phyloP scores from a whole-genome alignment of 1,140 invertebrate genomes.

The Leptopilina clavipes region DNA sequence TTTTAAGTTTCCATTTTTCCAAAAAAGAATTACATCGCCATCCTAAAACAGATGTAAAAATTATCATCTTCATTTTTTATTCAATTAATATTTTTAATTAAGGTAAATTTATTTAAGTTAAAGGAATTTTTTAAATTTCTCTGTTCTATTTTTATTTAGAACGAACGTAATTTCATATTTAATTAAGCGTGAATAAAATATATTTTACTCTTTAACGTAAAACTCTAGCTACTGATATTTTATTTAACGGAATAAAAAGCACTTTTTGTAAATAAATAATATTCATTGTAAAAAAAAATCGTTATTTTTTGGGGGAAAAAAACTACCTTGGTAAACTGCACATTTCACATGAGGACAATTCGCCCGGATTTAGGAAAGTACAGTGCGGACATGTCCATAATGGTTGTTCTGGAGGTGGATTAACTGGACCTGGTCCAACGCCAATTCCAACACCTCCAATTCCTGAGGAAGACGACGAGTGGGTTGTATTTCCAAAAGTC shows the following conservation, averaged over 20 bases:
- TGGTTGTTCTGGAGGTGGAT: slow-evolving; percentile 64
- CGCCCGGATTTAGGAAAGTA: slow-evolving; percentile 91
- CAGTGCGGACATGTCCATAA: slow-evolving; percentile 95
- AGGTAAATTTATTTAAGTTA: no score
- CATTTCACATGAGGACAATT: slow-evolving; percentile 89
- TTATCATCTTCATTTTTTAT: not conserved
- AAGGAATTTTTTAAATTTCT: no score
- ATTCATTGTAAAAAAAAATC: slow-evolving; percentile 21
- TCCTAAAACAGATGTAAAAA: slow-evolving; percentile 47
- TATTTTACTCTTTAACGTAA: no score
- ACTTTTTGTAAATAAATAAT: not conserved
- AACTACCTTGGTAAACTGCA: slow-evolving; percentile 88
- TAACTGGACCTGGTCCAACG: slow-evolving; percentile 59
- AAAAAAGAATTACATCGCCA: slow-evolving; percentile 49
- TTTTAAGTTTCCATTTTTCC: slow-evolving; percentile 28
- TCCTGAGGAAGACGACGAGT: slow-evolving; percentile 56
- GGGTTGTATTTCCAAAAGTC: slow-evolving; percentile 58
- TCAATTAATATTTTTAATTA: not conserved
- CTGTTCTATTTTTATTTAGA: no score
- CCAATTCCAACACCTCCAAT: slow-evolving; percentile 56
- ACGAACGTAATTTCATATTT: no score
- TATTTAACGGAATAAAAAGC: no score
- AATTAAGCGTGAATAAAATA: no score
- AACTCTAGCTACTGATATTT: no score
- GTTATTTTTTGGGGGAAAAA: slow-evolving; percentile 24